Evolutionary conservation across 2,113 vertebrate species (phyloP).

Genomic region (Panurus biarmicus): DNA sequence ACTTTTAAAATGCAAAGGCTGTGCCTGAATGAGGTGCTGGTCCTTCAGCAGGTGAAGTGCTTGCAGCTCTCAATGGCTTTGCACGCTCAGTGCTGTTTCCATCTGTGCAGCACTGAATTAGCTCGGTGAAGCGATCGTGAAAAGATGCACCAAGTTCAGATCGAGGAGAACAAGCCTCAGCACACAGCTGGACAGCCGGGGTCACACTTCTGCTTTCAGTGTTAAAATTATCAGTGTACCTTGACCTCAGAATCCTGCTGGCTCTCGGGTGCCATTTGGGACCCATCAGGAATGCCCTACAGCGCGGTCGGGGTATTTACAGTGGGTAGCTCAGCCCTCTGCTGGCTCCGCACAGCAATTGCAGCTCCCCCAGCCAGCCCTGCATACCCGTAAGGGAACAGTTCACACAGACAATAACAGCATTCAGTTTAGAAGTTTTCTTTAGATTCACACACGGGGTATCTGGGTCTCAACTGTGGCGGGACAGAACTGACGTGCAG

Average conservation of each 20-base stretch:
- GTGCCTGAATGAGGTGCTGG: background rate
- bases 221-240: background rate
- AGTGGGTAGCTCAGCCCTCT: background rate
- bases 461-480: background rate
- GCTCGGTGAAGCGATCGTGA: background rate
- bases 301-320: fast-evolving
- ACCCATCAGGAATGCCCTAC: background rate
- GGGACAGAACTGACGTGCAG: background rate
- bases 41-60: background rate
- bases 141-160: background rate
- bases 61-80: background rate
- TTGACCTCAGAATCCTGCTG: background rate
- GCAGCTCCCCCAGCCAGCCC: background rate
- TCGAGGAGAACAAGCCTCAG: background rate
- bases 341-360: background rate
- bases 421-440: background rate
- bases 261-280: background rate
- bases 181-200: background rate
- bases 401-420: background rate
- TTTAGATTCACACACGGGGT: fast-evolving
- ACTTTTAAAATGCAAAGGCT: background rate
- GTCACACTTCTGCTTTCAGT: background rate
- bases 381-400: fast-evolving
- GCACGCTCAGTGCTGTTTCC: background rate
- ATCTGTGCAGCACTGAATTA: background rate